A percentile compares a stretch with the other conserved stretches of the same genome.
These are phyloP conservation scores for Sebastes oblongus DNA, from an alignment of 2,797 vertebrate species.

Conservation along the genomic window DNA sequence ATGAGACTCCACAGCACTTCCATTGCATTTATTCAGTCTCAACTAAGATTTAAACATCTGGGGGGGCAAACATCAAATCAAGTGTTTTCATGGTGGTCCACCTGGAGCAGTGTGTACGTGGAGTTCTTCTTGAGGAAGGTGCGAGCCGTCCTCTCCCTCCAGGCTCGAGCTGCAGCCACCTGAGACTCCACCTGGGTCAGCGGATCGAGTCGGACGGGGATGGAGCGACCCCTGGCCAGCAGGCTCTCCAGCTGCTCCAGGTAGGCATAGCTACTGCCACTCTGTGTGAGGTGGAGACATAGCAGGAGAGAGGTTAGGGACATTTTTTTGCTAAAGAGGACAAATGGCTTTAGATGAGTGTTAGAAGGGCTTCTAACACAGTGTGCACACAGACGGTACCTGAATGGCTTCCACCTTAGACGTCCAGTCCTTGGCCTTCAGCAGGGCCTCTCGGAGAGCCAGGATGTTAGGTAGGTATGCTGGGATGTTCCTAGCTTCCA, in stretches of 20 bases:
- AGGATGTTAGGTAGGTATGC: constrained; percentile 96
- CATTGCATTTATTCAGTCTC: neutral
- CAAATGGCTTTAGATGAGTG: neutral
- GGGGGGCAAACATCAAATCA: neutral
- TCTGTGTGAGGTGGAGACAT: constrained; percentile 73
- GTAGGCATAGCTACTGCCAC: constrained; percentile 92
- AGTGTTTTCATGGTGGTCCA: constrained; percentile 49
- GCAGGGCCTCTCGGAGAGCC: constrained; percentile 92
- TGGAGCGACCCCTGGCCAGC: constrained; percentile 91
- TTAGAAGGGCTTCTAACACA: neutral
- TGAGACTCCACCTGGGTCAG: constrained; percentile 95
- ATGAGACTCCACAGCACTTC: neutral
- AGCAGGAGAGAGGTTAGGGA: neutral
- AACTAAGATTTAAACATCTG: neutral
- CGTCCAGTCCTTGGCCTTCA: constrained; percentile 96
- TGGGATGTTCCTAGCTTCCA: constrained; percentile 95
- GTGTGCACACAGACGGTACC: constrained; percentile 72
- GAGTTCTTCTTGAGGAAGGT: constrained; percentile 99
- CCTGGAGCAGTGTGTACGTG: constrained; percentile 94
- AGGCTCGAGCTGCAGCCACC: constrained; percentile 92
- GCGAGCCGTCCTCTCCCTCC: constrained; percentile 94
- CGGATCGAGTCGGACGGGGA: constrained; percentile 92
- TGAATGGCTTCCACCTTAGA: constrained; percentile 95
- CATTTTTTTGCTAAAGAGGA: neutral
- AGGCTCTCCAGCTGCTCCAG: constrained; percentile 95